Conservation (phyloP, 2,888 invertebrate species). For the Antheraea assamensis region DNA sequence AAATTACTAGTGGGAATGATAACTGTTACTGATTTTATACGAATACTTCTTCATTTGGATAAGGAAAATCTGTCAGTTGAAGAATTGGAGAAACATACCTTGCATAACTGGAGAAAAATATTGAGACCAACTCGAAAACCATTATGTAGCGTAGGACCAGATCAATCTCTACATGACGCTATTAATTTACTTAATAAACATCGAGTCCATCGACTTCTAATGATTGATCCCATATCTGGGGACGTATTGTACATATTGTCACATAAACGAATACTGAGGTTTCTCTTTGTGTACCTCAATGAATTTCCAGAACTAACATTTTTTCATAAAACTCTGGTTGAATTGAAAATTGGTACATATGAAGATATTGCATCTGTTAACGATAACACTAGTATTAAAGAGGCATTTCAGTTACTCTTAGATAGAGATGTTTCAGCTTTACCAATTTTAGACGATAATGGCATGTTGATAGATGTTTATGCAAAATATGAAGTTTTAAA, state of each 20-base stretch:
- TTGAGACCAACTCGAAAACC: conserved; percentile 67
- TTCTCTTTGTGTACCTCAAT: conserved; percentile 75
- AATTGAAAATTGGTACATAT: conserved; percentile 75
- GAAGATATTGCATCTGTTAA: conserved; percentile 70
- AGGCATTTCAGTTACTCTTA: conserved; percentile 70
- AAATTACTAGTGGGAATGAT: conserved; percentile 76
- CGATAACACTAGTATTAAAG: conserved; percentile 68
- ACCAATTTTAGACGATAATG: conserved; percentile 70
- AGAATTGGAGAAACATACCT: conserved; percentile 72
- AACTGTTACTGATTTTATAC: conserved; percentile 76
- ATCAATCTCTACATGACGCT: conserved; percentile 75
- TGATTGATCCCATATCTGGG: conserved; percentile 69
- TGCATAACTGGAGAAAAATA: conserved; percentile 75
- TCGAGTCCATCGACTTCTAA: conserved; percentile 71
- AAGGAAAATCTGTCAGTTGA: conserved; percentile 70
- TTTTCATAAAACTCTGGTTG: conserved; percentile 70
- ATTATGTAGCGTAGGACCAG: conserved; percentile 68
- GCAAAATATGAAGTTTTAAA: conserved; percentile 84
- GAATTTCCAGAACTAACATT: conserved; percentile 78
- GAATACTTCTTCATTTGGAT: conserved; percentile 70
- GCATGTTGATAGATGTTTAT: conserved; percentile 71
- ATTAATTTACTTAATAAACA: conserved; percentile 72
- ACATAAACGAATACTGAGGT: conserved; percentile 75
- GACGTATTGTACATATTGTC: conserved; percentile 76
- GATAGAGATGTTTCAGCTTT: conserved; percentile 76